Percentiles rank a stretch among this genome's conserved stretches.
Conservation (phyloP, 2,113 vertebrate genomes). For the Anguilla japonica region DNA sequence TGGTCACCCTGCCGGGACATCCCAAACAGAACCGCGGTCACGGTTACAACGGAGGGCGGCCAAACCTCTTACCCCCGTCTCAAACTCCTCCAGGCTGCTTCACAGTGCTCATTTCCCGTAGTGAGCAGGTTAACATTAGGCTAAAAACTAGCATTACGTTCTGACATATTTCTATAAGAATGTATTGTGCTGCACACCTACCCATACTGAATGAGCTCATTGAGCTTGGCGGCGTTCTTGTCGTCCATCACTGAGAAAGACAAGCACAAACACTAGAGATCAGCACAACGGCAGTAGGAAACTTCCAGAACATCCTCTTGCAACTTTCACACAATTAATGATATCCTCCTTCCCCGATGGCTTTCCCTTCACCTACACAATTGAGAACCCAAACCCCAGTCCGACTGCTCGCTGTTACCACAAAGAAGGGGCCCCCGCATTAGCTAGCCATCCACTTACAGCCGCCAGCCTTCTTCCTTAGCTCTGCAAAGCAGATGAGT, state of each 20-base stretch:
- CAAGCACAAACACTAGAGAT: neutral
- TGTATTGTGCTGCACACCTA: too few relatives aligned
- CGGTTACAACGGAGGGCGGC: too few relatives aligned
- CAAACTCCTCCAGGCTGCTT: too few relatives aligned
- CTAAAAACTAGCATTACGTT: too few relatives aligned
- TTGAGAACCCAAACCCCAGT: constrained; percentile 59
- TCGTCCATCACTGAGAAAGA: constrained; percentile 90
- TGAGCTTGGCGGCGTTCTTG: constrained; percentile 94
- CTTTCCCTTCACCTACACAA: neutral
- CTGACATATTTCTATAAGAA: too few relatives aligned
- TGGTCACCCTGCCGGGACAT: constrained; percentile 79
- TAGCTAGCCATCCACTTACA: constrained; percentile 77
- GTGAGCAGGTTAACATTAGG: too few relatives aligned
- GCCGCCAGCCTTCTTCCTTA: constrained; percentile 96
- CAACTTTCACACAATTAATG: neutral
- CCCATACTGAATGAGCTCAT: constrained; percentile 96
- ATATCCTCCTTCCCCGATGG: neutral
- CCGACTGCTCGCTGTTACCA: neutral
- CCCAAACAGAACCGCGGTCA: too few relatives aligned
- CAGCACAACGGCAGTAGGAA: neutral
- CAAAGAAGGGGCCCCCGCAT: neutral
- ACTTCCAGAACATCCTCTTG: neutral
- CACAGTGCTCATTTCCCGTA: too few relatives aligned
- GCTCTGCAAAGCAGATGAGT: constrained; percentile 95
- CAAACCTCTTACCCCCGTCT: too few relatives aligned